phyloP scores from a whole-genome alignment of 1,140 invertebrate species.

The Antheraea mylitta region DNA sequence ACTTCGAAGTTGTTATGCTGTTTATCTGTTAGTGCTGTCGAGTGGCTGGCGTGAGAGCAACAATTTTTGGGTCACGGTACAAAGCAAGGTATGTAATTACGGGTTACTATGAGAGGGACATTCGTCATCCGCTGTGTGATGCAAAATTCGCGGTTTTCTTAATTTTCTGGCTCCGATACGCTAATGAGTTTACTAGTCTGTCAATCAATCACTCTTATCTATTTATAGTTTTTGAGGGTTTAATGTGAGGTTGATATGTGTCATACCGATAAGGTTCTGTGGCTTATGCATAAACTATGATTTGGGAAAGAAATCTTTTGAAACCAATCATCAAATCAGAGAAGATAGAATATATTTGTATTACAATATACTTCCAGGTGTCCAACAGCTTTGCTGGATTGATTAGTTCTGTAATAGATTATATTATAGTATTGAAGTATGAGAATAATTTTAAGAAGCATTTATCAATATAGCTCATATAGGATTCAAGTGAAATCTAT shows the following conservation, averaged over 20 bases:
- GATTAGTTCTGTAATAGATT: too few species aligned
- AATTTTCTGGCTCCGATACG: conserved; percentile 6
- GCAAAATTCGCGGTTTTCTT: conserved; percentile 14
- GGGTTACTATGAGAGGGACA: conserved; percentile 9
- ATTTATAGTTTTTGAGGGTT: conserved; percentile 17
- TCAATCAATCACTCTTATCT: conserved; percentile 22
- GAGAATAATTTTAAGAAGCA: too few species aligned
- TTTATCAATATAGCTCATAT: too few species aligned
- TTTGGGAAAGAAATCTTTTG: neutral
- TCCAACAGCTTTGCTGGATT: too few species aligned
- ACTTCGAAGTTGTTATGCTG: conserved; percentile 61
- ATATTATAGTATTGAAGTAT: too few species aligned
- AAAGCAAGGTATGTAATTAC: conserved; percentile 58
- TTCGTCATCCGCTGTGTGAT: conserved; percentile 18
- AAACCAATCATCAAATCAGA: neutral
- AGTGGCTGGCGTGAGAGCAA: conserved; percentile 48
- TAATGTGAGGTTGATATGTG: neutral
- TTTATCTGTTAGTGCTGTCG: conserved; percentile 64
- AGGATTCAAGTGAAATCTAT: too few species aligned
- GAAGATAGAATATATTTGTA: too few species aligned
- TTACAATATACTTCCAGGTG: too few species aligned
- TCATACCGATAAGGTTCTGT: neutral
- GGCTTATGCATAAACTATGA: neutral
- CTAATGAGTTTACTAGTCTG: conserved; percentile 22
- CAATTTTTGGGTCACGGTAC: conserved; percentile 63